Evolutionary conservation across 2,888 invertebrate genomes (phyloP).

Genomic region (Lutraria lutraria): DNA sequence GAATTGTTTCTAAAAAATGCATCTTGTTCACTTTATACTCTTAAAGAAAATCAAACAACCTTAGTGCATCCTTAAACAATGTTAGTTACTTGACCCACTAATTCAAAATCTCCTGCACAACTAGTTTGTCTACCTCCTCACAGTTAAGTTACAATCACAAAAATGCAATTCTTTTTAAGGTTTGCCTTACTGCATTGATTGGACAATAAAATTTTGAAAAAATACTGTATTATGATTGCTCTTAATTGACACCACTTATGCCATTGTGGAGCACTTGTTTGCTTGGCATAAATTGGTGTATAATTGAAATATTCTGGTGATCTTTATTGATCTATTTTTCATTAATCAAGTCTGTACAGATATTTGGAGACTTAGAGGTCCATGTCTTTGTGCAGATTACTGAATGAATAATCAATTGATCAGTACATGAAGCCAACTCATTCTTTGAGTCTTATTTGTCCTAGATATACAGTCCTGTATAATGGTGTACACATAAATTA

Average conservation of each 20-base stretch:
- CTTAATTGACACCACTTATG: not conserved
- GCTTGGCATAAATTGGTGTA: not conserved
- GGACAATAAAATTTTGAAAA: too few relatives aligned
- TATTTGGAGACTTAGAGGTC: not conserved
- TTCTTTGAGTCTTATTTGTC: not conserved
- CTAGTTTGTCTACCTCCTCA: too few relatives aligned
- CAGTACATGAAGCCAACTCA: not conserved
- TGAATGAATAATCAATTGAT: conserved; percentile 7
- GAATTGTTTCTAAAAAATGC: too few relatives aligned
- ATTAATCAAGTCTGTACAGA: not conserved
- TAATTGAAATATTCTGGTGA: not conserved
- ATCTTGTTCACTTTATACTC: too few relatives aligned
- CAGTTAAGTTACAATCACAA: too few relatives aligned
- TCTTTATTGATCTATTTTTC: not conserved
- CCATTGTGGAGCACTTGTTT: not conserved
- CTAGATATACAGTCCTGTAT: not conserved
- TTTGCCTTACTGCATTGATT: too few relatives aligned
- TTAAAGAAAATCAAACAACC: too few relatives aligned
- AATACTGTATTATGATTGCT: too few relatives aligned
- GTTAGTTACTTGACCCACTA: too few relatives aligned
- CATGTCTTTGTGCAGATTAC: not conserved
- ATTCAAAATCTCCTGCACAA: too few relatives aligned
- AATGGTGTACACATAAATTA: not conserved
- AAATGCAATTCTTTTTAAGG: too few relatives aligned
- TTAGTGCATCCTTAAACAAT: too few relatives aligned